Percentiles rank a stretch among this genome's conserved stretches.
These are phyloP conservation scores for Leptobrachium ailaonicum DNA, from an alignment of 2,113 vertebrate genomes.

Conservation along the genomic window DNA sequence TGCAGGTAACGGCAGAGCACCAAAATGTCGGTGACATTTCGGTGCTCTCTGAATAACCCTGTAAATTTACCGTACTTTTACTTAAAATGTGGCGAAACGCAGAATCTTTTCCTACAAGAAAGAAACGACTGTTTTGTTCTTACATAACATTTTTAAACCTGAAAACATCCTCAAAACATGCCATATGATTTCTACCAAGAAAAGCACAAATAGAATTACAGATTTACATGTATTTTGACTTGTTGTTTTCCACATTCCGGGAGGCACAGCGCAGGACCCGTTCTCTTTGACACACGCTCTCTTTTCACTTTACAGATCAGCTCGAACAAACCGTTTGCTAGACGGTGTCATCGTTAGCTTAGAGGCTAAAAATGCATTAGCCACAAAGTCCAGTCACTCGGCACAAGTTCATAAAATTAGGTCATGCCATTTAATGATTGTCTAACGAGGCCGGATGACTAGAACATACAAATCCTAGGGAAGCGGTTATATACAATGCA, in stretches of 20 bases:
- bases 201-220: not conserved
- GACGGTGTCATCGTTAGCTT: slow-evolving; percentile 16
- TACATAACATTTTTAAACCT: too few species aligned
- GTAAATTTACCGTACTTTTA: too few species aligned
- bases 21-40: too few species aligned
- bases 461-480: not conserved
- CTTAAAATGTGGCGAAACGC: too few species aligned
- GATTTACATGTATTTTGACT: too few species aligned
- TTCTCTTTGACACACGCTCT: not conserved
- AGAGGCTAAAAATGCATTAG: slow-evolving; percentile 39
- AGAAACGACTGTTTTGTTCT: too few species aligned
- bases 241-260: too few species aligned
- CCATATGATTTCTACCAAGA: not conserved
- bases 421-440: slow-evolving; percentile 17
- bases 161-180: not conserved
- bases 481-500: not conserved
- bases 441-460: not conserved
- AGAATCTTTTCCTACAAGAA: too few species aligned
- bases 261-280: too few species aligned
- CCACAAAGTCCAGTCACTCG: slow-evolving; percentile 22
- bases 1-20: too few species aligned
- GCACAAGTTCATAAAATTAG: slow-evolving; percentile 31
- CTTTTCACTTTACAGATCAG: not conserved
- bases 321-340: not conserved
- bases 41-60: too few species aligned